Base-by-base conservation (phyloP, 2,797 vertebrate genomes). In the Echiichthys vipera region DNA sequence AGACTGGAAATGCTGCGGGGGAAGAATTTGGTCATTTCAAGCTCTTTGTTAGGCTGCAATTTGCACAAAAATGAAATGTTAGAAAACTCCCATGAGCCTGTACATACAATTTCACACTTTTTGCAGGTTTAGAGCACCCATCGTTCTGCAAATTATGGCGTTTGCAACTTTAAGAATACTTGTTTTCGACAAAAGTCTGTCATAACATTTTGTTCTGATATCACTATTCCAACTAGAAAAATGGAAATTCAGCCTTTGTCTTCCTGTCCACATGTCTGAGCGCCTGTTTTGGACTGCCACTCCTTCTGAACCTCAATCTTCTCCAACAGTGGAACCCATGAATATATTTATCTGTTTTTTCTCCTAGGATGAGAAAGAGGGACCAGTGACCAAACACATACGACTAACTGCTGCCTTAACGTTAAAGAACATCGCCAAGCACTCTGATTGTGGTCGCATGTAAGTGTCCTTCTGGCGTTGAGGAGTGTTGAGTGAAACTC, bases 311-410 rank as follows among this genome's bases (percentile, higher is more conserved):
- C 18, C 11, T n/a, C 37, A 4, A 1, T 39, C 42, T 11, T 57
- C 29, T 58, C 1, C 55, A 6, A n/a, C 46, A 55, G 20, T 50
- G 22, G 18, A 46, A 39, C 24, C 22, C 6, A 5, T 71, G 17
- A 59, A 54, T 53, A 2, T 39, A n/a, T 51, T 47, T 29, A 1
- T 47, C 70, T 68, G n/a, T 61, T 85, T 65, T 29, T 29, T 64
- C 58, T 75, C 5, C 45, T 32, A 95, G 98, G 98, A 99, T 91
- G 98, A 99, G 93, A 99, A 99, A 94, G 98, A 99, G 95, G 97
- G 97, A 96, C 98, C 98, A 96, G 97, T 99, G 96, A 99, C 98
- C 94, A 99, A 99, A 99, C 98, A 99, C 96, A 99, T 99, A 93
- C 94, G 98, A 96, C 94, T 99, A 96, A 99, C 98, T 95, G 98